phyloP scores from a whole-genome alignment of 1,140 invertebrate genomes.

The Mesaphorura yosii region DNA sequence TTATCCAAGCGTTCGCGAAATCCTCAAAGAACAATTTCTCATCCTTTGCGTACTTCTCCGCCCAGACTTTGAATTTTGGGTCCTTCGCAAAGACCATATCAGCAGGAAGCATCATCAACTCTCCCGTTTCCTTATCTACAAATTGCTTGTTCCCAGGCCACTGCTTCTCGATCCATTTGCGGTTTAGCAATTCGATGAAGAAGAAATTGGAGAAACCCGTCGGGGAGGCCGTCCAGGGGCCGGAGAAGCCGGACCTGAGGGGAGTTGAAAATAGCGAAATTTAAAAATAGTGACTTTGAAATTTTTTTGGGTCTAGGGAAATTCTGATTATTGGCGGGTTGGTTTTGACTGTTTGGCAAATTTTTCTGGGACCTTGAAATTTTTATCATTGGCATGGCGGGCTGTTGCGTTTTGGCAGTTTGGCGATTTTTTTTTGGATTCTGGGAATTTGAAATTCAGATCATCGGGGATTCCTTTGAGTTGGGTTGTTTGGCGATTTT shows the following conservation, averaged over 20 bases:
- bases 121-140: slow-evolving; percentile 21
- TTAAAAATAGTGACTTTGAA: too few species aligned
- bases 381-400: too few species aligned
- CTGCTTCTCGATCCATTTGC: slow-evolving; percentile 20
- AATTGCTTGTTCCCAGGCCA: slow-evolving; percentile 25
- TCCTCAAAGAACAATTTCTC: slow-evolving; percentile 22
- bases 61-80: slow-evolving; percentile 21
- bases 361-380: too few species aligned
- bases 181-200: slow-evolving; percentile 15
- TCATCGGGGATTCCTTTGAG: too few species aligned
- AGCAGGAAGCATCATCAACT: slow-evolving; percentile 27
- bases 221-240: slow-evolving; percentile 24
- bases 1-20: slow-evolving; percentile 22
- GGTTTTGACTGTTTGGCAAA: too few species aligned
- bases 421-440: too few species aligned
- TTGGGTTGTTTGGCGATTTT: too few species aligned
- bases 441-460: too few species aligned
- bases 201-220: slow-evolving; percentile 23
- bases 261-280: too few species aligned
- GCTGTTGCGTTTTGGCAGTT: too few species aligned
- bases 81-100: slow-evolving; percentile 25
- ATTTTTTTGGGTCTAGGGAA: too few species aligned
- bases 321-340: too few species aligned
- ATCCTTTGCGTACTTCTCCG: slow-evolving; percentile 24
- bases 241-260: slow-evolving; percentile 18